A percentile compares a stretch with the other conserved stretches of the same genome.
Evolutionary conservation across 2,888 invertebrate genomes (phyloP).

Genomic region (Xestia ashworthii): DNA sequence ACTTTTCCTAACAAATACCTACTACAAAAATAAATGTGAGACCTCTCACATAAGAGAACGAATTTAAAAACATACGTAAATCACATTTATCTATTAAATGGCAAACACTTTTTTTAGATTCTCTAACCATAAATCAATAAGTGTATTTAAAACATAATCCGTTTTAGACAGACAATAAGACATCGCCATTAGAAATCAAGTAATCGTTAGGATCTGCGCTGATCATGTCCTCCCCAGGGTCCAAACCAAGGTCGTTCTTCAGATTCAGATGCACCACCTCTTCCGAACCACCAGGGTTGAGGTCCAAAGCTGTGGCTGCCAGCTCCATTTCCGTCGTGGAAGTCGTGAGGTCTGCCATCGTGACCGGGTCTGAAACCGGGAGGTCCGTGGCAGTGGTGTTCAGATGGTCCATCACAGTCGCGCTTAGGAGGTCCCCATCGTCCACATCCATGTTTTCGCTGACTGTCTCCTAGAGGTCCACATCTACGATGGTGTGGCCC

Average conservation of each 20-base stretch:
- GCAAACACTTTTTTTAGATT: background rate
- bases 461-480: slow-evolving; percentile 11
- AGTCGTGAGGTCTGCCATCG: slow-evolving; percentile 17
- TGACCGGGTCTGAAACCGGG: background rate
- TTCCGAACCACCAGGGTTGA: slow-evolving; percentile 25
- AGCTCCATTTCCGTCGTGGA: slow-evolving; percentile 6
- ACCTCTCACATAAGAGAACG: background rate
- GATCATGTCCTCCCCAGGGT: slow-evolving; percentile 3
- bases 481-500: slow-evolving; percentile 13
- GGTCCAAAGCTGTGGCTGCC: background rate
- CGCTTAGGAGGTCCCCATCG: slow-evolving; percentile 20
- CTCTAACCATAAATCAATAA: background rate
- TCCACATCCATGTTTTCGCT: slow-evolving; percentile 4
- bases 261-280: slow-evolving; percentile 13
- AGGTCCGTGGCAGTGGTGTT: slow-evolving; percentile 2
- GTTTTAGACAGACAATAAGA: background rate
- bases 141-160: background rate
- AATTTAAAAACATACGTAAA: background rate
- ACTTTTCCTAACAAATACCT: background rate
- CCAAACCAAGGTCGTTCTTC: slow-evolving; percentile 2
- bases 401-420: background rate
- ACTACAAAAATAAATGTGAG: background rate
- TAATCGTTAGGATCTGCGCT: background rate
- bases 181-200: background rate
- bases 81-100: background rate